These are phyloP conservation scores for Lysandra coridon DNA, from an alignment of 2,888 invertebrate genomes.

Conservation along the genomic window DNA sequence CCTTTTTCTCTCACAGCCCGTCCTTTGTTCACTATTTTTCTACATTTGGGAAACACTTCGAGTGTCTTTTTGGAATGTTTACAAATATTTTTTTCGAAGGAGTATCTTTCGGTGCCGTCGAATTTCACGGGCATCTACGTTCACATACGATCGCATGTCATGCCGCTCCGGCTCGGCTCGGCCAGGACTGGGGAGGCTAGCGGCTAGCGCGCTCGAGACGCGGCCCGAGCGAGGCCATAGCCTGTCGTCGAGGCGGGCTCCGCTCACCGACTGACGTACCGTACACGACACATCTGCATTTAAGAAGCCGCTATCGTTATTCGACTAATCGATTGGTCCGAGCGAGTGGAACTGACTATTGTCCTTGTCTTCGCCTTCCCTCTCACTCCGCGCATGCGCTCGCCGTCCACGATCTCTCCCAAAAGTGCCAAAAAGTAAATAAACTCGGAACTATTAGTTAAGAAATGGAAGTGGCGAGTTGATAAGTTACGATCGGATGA, in stretches of 20 bases:
- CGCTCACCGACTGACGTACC: constrained; percentile 75
- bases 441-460: constrained; percentile 72
- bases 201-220: constrained; percentile 55
- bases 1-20: constrained; percentile 66
- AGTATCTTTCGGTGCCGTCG: constrained; percentile 25
- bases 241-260: constrained; percentile 63
- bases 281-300: constrained; percentile 80
- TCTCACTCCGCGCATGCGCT: constrained; percentile 68
- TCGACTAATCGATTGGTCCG: constrained; percentile 81
- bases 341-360: constrained; percentile 70
- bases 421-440: constrained; percentile 77
- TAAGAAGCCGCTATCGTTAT: constrained; percentile 81
- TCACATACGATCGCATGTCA: constrained; percentile 53
- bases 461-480: constrained; percentile 50
- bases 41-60: constrained; percentile 54
- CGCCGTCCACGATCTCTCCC: constrained; percentile 57
- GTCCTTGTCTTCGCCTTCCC: constrained; percentile 60
- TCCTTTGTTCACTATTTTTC: constrained; percentile 72
- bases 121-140: constrained; percentile 47
- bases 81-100: constrained; percentile 21
- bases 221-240: constrained; percentile 56
- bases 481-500: neutral
- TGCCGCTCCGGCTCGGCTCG: constrained; percentile 54
- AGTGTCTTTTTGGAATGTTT: constrained; percentile 44
- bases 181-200: constrained; percentile 61